Evolutionary conservation across 2,888 invertebrate genomes (phyloP), one percentile per base, ranked within the genome.

Genomic region (Volucella bombylans): DNA sequence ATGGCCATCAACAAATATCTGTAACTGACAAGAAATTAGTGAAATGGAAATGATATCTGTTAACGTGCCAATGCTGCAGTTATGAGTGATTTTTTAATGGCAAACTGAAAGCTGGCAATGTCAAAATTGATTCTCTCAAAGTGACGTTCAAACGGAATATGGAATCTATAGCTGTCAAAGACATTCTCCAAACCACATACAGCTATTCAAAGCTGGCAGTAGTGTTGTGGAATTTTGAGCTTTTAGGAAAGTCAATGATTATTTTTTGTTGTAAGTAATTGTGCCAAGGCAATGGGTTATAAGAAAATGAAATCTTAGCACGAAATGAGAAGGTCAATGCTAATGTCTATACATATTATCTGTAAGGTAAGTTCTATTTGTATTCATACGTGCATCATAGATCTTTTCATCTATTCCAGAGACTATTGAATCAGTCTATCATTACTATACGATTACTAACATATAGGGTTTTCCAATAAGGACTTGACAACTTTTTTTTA

Each of bases 21-120:
- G 74, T 45, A 38, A 55, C 47, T 64, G 76, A 62, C 77, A 62
- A 14, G 49, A 59, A 81, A 71, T 76, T 71, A 76, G 69, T 69
- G 52, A 76, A 81, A 81, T 64, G 47, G 47, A 81, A 81, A 69
- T 68, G 62, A 80, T 74, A 62, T 62, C 68, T 74, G 73, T 69
- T 68, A 74, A 74, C 69, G 55, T 80, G 73, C 43, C 62, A 68
- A 55, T 74, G 73, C 49, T 50, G 31, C 41, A 23, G 18, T 38
- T 41, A 41, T 54, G 74, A 81, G 57, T 62, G 69, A 50, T 43
- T 69, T 62, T 74, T 80, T 81, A 74, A 81, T 74, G 68, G 69
- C 68, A 14, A 57, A 14, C 64, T 64, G 68, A 69, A 52, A 52
- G 69, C 64, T 81, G 64, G 69, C 57, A 65, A 23, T 47, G 47